Base-by-base conservation (phyloP, 2,113 vertebrate species). In the Barnardius zonarius region DNA sequence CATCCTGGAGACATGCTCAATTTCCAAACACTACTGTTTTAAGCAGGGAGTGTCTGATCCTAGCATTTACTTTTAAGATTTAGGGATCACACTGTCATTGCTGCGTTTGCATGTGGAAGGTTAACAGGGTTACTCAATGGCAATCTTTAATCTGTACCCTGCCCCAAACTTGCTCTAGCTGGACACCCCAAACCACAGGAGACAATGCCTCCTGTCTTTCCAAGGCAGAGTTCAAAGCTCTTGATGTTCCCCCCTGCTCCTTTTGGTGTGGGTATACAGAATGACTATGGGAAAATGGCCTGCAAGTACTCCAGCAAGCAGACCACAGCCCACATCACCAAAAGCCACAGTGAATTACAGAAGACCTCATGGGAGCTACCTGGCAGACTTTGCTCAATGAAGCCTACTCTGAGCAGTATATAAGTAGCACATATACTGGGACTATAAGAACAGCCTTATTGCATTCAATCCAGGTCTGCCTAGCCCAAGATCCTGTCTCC, bases 1-100 rank as follows among this genome's bases (percentile, higher is more conserved):
- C 16, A 10, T 6, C 1, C 0, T 52, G 49, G 25, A 77, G 10
- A 74, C 64, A 57, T 2, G 2, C 16, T 82, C 0, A 0, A 20
- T 27, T 6, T 31, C 59, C 54, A 61, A 81, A 76, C 24, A n/a
- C n/a, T 46, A 4, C 7, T 41, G 27, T 48, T 86, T 69, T 74
- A 46, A 66, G 44, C 28, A 73, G 43, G 81, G 69, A 51, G 9
- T 6, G 14, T 73, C 31, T 37, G 43, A 86, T 3, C 13, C 11
- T 14, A 48, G 4, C 8, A 30, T 5, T 59, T n/a, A 24, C 8
- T 55, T 79, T 35, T 5, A 83, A 76, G 52, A 17, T 30, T 16
- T 10, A 39, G 19, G 8, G 16, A 80, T 54, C 31, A 30, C 4
- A 13, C 13, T 35, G 20, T 13, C 24, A 39, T 44, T 69, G 63